Evolutionary conservation across 2,888 invertebrate species (phyloP), one percentile per base, ranked within the genome.

Genomic region (Trichogramma evanescens): DNA sequence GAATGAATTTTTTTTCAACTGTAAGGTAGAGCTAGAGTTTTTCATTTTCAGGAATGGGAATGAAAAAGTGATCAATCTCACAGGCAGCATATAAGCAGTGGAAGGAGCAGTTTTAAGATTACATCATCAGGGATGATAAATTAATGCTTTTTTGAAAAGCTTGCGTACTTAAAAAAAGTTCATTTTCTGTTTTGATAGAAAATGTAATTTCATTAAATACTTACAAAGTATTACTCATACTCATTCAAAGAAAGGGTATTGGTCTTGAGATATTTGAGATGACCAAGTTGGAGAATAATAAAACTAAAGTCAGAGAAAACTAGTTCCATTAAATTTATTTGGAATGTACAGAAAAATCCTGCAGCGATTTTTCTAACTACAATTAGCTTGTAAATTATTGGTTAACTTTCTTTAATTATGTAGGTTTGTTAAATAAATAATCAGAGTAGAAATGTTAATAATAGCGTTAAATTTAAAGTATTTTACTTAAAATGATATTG

Each of bases 21-120:
- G 26, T 61, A 58, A 67, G 69, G 67, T 68, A 70, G 71, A 72
- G 66, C 58, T 68, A 68, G 67, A 69, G 68, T 71, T 75, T 74
- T 74, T 54, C 69, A 70, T 73, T 77, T 76, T 66, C 76, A 75
- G 75, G 76, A 70, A 71, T 71, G 69, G 68, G 70, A 70, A 59
- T 66, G 74, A 76, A 70, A 75, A 75, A 71, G 68, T 74, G 72
- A 69, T 74, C 67, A 72, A 76, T 71, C 71, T 76, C 69, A 74
- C 71, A 56, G 72, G 74, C 69, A 69, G 71, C 70, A 68, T 75
- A 68, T 77, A 73, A 66, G 60, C 64, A 59, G 66, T 65, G 56
- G 50, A 54, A 39, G 58, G 10, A 58, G 46, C 62, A 61, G 53
- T 57, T 56, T 51, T 61, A 52, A 50, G 38, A 54, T 65, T 57